These are phyloP conservation scores for Balaenoptera acutorostrata DNA, from an alignment of 2,113 vertebrate genomes.

Conservation along the genomic window DNA sequence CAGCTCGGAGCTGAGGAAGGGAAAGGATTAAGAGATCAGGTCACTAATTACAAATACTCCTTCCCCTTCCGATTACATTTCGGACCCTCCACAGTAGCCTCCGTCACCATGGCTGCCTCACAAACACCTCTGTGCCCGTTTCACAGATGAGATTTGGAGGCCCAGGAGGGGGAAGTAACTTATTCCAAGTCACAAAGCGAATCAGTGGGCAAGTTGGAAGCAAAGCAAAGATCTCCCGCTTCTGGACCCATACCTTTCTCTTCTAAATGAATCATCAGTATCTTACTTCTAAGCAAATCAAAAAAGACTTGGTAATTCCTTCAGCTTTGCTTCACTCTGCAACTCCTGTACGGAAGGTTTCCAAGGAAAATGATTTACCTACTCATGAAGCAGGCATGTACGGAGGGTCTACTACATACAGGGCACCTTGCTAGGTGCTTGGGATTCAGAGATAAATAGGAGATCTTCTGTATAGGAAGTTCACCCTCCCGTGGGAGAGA, in stretches of 20 bases:
- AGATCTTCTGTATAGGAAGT: background rate
- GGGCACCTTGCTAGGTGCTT: background rate
- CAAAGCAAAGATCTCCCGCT: background rate
- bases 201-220: background rate
- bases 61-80: background rate
- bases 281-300: background rate
- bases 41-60: background rate
- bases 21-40: background rate
- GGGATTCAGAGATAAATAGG: background rate
- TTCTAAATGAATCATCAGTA: background rate
- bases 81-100: background rate
- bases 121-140: background rate
- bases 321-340: background rate
- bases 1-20: background rate
- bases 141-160: background rate
- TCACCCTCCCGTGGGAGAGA: background rate
- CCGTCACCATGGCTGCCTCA: background rate
- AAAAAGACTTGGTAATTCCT: background rate
- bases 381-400: background rate
- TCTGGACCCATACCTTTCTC: background rate
- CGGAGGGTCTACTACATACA: background rate
- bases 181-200: background rate
- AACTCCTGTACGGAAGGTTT: background rate
- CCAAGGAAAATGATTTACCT: background rate
- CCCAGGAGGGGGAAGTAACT: background rate